Evolutionary conservation across 2,797 vertebrate genomes (phyloP), one percentile per base, ranked within the genome.

Genomic region (Scarus forsteni): DNA sequence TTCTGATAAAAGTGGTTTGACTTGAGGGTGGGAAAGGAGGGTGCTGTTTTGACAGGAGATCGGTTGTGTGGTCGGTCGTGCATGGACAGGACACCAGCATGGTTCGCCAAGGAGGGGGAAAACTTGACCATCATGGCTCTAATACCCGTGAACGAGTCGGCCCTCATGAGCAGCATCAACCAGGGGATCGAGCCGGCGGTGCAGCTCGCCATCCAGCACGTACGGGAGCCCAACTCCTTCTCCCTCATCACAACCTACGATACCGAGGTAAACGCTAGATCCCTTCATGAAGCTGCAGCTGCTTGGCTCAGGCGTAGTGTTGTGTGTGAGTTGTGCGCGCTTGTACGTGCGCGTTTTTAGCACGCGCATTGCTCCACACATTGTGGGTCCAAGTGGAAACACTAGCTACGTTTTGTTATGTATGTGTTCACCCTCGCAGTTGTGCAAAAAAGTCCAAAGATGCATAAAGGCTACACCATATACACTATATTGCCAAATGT

Each of bases 201-300:
- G 54, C 92, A 95, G 50, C 93, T 95, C 72, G 95, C 95, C 88
- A 95, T 95, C 85, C 88, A 93, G 69, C 95, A 95, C 88, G 94
- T 95, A 81, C 87, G 88, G 70, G 94, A 95, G 91, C 92, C 94
- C 84, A 76, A 94, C 90, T 89, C 93, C 16, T 95, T 95, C 84
- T 94, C 94, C 6, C 93, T 95, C 89, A 94, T 95, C 91, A 95
- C 95, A 89, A 95, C 95, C 88, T 95, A 95, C 85, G 95, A 95
- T 90, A 95, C 95, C 1, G 95, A 95, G 95, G 95, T 95, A 93
- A 91, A 86, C 60, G 45, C 19, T 48, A 59, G 72, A 77, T 60
- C 62, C 42, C 57, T 39, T 14, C 73, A 45, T 65, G 62, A 51
- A 77, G 59, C 75, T 66, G 59, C 73, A 35, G 38, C 60, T 49